phyloP scores from a whole-genome alignment of 2,888 invertebrate genomes.

The Heteromyza rotundicornis region DNA sequence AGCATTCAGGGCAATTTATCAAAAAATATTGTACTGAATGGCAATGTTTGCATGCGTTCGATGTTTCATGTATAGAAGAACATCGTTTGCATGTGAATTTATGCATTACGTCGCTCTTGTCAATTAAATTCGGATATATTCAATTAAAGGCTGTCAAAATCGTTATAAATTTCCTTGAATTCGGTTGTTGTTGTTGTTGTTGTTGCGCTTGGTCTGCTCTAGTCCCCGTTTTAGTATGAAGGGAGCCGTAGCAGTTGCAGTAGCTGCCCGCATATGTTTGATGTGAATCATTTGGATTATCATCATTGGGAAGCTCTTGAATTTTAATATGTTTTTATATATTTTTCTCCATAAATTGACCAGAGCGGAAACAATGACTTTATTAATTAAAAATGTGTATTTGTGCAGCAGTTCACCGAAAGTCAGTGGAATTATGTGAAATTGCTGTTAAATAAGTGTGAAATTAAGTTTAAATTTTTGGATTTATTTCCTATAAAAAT shows the following conservation, averaged over 20 bases:
- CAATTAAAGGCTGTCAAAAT: constrained; percentile 38
- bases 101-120: constrained; percentile 24
- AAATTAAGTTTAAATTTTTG: constrained; percentile 13
- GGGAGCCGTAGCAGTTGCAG: neutral
- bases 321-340: neutral
- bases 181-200: neutral
- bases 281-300: neutral
- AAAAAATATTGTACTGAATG: neutral
- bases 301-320: neutral
- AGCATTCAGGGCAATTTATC: neutral
- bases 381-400: constrained; percentile 16
- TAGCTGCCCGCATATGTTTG: neutral
- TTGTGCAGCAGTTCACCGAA: neutral
- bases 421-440: neutral
- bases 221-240: no score
- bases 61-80: neutral
- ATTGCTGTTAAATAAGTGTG: constrained; percentile 8
- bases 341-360: neutral
- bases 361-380: constrained; percentile 23
- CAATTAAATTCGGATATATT: constrained; percentile 41
- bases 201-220: neutral
- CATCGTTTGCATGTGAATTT: constrained; percentile 9
- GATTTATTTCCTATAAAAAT: no score
- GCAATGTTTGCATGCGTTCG: neutral
- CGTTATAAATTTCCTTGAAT: constrained; percentile 31